Base-by-base conservation (phyloP, 92 coral and sea anemone genomes). In the Epizoanthus ramosus region DNA sequence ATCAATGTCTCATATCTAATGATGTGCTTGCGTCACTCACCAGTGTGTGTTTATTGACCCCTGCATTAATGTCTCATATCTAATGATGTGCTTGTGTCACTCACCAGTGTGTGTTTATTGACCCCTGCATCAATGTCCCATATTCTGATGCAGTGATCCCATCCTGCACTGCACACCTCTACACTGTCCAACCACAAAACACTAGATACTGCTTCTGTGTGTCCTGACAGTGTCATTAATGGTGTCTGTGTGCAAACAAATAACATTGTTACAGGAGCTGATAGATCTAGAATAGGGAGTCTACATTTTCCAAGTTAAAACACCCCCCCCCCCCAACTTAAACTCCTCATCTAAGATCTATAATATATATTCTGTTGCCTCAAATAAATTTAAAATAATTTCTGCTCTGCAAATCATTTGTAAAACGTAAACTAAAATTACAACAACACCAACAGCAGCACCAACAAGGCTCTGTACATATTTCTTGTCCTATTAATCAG, bases 71-170 rank as follows among this genome's bases (percentile, higher is more conserved):
- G 76, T 96, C 99, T 98, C 99, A 96, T 15, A 96, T 71, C n/a
- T n/a, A 15, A 6, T 61, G 45, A 22, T n/a, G 23, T 12, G 33
- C 33, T 14, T 35, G 52, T 35, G 43, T 35, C n/a, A 53, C 88
- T 57, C 85, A 95, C 98, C 94, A 96, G 21, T 12, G 99, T 96
- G 39, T 94, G 94, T 80, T 93, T 94, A 63, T 96, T 93, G 75
- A 92, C 79, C 23, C 98, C 99, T 81, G 97, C 93, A 0, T 73
- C 87, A 47, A 88, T 71, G 76, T 96, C 99, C 99, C 99, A 96
- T 15, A 96, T 71, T 65, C 99, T 85, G 53, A 93, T 94, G 43
- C 94, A 90, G 83, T 96, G 99, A 81, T 96, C 99, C 99, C 98
- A 96, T 43, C 99, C 92, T 75, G 98, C 93, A 90, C 98, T 93